Percentiles rank a stretch among this genome's conserved stretches.
These are phyloP conservation scores for Hemicentrotus pulcherrimus DNA, from an alignment of 35 echinoderm and acorn worm species.

Conservation along the genomic window DNA sequence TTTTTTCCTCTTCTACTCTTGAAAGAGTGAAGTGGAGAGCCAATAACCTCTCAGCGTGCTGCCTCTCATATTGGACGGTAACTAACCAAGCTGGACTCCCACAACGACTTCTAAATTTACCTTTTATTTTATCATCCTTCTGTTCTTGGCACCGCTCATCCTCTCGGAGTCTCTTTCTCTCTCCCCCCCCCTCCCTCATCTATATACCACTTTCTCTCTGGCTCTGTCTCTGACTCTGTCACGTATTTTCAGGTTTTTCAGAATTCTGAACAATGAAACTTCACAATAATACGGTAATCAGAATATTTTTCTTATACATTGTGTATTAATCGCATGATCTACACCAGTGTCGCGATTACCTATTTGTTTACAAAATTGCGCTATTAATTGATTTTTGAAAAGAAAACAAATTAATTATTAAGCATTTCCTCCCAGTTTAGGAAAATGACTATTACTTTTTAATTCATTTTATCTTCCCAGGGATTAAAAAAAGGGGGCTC, in stretches of 20 bases:
- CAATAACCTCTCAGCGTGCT: background rate
- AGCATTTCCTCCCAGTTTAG: too few species aligned
- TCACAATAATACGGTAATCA: background rate
- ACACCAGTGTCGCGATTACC: background rate
- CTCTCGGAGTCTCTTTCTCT: background rate
- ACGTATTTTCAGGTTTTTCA: too few species aligned
- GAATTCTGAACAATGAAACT: too few species aligned
- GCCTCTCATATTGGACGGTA: background rate
- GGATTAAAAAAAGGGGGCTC: background rate
- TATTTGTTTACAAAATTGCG: too few species aligned
- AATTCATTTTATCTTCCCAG: background rate
- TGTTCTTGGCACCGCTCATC: background rate
- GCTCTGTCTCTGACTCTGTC: background rate
- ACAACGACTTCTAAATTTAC: slow-evolving; percentile 5
- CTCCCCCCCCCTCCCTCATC: background rate
- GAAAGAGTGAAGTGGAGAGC: background rate
- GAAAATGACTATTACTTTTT: background rate
- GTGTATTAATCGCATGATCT: too few species aligned
- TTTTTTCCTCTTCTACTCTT: background rate
- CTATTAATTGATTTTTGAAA: too few species aligned
- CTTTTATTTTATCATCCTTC: background rate
- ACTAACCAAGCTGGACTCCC: background rate
- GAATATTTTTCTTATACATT: background rate
- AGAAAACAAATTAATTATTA: too few species aligned
- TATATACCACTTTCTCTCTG: background rate